phyloP scores from a whole-genome alignment of 2,797 vertebrate species.

The Peromyscus nudipes region DNA sequence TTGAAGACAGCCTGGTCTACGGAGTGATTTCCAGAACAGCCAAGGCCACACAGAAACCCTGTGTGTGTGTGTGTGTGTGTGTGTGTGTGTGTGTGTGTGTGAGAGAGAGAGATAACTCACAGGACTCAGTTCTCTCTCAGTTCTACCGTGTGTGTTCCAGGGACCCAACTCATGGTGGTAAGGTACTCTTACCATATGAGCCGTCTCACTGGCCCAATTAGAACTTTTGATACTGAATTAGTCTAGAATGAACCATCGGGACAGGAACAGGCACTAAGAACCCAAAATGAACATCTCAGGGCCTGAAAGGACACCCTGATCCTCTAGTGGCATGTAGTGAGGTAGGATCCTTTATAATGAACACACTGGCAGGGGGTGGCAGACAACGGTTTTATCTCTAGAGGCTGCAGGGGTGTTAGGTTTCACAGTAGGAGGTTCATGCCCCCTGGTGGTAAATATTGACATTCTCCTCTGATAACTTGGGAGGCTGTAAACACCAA shows the following conservation, averaged over 20 bases:
- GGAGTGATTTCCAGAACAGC: not conserved
- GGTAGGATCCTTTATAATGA: not conserved
- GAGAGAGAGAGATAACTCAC: not conserved
- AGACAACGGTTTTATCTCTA: not conserved
- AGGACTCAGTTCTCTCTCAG: not conserved
- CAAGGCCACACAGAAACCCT: not conserved
- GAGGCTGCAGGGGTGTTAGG: not conserved
- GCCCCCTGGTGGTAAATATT: constrained; percentile 30
- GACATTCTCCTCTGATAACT: not conserved
- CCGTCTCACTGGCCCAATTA: not conserved
- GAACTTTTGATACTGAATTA: not conserved
- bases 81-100: too few relatives aligned
- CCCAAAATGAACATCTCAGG: not conserved
- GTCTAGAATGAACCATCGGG: not conserved
- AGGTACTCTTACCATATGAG: not conserved
- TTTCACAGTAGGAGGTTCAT: not conserved
- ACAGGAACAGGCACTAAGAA: not conserved
- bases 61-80: too few relatives aligned
- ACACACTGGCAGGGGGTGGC: not conserved
- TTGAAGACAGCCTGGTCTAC: not conserved
- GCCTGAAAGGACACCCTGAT: fast-evolving
- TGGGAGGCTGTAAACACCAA: not conserved
- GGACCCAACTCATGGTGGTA: not conserved
- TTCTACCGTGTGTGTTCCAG: not conserved
- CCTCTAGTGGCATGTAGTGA: too few relatives aligned